Evolutionary conservation across 2,888 invertebrate genomes (phyloP).

Genomic region (Drosophila austrosaltans): DNA sequence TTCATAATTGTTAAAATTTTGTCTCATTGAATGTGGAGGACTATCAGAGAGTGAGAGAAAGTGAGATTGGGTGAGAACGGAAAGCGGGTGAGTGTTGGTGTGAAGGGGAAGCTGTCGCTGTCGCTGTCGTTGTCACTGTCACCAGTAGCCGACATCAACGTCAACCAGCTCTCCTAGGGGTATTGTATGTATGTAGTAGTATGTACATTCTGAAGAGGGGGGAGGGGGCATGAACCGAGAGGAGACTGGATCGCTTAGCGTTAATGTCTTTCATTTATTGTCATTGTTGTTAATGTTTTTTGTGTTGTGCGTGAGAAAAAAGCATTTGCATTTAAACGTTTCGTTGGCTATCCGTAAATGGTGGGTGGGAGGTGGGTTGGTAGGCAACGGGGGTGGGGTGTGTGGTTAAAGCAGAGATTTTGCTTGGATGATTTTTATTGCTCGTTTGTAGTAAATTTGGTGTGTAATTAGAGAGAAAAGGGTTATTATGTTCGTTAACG

Average conservation of each 20-base stretch:
- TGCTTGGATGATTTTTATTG: conserved; percentile 78
- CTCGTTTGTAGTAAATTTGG: conserved; percentile 77
- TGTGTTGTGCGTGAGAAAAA: conserved; percentile 72
- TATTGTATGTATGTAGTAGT: neutral
- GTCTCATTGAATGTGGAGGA: conserved; percentile 67
- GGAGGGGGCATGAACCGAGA: conserved; percentile 16
- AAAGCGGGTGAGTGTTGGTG: neutral
- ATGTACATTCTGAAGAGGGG: neutral
- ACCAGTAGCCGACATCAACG: conserved; percentile 15
- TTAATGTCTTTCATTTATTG: conserved; percentile 77
- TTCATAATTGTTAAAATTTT: conserved; percentile 70
- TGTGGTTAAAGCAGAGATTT: conserved; percentile 59
- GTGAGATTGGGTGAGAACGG: conserved; percentile 1
- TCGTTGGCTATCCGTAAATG: neutral
- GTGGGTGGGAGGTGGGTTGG: too few species aligned
- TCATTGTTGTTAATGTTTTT: conserved; percentile 68
- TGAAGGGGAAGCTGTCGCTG: conserved; percentile 16
- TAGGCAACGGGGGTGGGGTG: neutral
- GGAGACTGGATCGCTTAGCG: conserved; percentile 64
- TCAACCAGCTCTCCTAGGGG: conserved; percentile 1
- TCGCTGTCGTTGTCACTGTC: conserved; percentile 6
- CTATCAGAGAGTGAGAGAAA: conserved; percentile 22
- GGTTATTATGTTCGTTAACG: conserved; percentile 61
- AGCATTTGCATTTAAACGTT: conserved; percentile 73
- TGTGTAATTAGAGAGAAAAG: conserved; percentile 71